A percentile compares a stretch with the other conserved stretches of the same genome.
These are phyloP conservation scores for Ectropis crepuscularia DNA, from an alignment of 2,888 invertebrate genomes.

Conservation along the genomic window DNA sequence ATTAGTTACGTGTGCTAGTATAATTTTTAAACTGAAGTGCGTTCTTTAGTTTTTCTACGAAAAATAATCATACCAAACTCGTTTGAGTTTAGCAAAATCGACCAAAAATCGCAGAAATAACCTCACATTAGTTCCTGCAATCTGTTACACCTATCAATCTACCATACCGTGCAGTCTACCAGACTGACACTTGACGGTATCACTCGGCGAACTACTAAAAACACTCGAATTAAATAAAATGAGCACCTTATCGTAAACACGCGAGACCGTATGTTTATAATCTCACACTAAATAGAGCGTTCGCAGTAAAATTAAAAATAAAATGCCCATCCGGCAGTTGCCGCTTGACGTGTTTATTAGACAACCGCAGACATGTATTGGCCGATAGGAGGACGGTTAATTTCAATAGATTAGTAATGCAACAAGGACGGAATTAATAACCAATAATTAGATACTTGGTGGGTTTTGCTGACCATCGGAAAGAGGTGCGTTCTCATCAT, in stretches of 20 bases:
- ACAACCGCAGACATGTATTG: conserved; percentile 16
- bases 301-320: conserved; percentile 21
- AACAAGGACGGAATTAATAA: not conserved
- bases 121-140: too few species aligned
- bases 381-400: conserved; percentile 8
- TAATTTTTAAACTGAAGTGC: too few species aligned
- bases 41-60: too few species aligned
- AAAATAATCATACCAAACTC: too few species aligned
- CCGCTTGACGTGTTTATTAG: conserved; percentile 8
- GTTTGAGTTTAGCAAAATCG: too few species aligned
- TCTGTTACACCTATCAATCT: too few species aligned
- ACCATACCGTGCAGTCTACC: not conserved
- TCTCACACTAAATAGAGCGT: conserved; percentile 11
- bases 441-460: not conserved
- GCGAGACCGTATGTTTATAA: conserved; percentile 14
- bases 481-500: too few species aligned
- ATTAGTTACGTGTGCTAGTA: too few species aligned
- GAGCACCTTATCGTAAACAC: conserved; percentile 14
- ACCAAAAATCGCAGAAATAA: too few species aligned
- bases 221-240: conserved; percentile 18
- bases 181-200: conserved; percentile 10
- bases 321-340: conserved; percentile 5
- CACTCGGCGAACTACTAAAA: conserved; percentile 12
- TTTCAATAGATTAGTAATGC: conserved; percentile 6
- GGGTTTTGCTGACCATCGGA: not conserved